phyloP scores from a whole-genome alignment of 2,797 vertebrate genomes.

The Natrix natrix region DNA sequence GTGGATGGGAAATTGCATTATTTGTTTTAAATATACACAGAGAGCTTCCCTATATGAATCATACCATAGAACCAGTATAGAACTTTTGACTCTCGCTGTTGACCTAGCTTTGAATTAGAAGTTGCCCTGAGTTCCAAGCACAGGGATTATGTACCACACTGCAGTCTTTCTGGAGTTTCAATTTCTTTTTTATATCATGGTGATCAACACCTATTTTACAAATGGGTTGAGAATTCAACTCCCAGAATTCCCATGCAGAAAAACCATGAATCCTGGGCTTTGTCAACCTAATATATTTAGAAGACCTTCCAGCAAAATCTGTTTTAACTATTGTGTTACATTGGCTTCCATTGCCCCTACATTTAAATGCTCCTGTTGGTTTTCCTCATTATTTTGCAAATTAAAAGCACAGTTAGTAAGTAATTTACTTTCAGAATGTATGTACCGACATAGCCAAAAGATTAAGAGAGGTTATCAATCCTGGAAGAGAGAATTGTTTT shows the following conservation, averaged over 20 bases:
- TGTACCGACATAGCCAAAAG: neutral
- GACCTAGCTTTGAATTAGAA: neutral
- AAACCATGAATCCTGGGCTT: neutral
- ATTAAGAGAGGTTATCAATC: neutral
- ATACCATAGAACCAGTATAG: neutral
- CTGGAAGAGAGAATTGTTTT: conserved; percentile 27
- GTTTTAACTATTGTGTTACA: neutral
- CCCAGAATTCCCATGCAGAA: neutral
- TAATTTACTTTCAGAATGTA: neutral
- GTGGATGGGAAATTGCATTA: neutral
- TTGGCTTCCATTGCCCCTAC: neutral
- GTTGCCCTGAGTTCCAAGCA: neutral
- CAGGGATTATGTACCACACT: neutral
- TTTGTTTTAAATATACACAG: neutral
- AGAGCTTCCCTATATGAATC: neutral
- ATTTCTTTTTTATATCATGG: neutral
- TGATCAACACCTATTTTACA: neutral
- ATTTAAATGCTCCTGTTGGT: neutral
- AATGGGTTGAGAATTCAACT: neutral
- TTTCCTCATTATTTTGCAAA: neutral
- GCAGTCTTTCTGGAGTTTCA: neutral
- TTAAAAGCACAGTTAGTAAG: neutral
- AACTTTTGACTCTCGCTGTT: neutral
- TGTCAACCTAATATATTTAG: neutral
- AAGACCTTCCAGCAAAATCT: neutral